Evolutionary conservation across 2,888 invertebrate species (phyloP).

Genomic region (Lepidochrysops patricia): DNA sequence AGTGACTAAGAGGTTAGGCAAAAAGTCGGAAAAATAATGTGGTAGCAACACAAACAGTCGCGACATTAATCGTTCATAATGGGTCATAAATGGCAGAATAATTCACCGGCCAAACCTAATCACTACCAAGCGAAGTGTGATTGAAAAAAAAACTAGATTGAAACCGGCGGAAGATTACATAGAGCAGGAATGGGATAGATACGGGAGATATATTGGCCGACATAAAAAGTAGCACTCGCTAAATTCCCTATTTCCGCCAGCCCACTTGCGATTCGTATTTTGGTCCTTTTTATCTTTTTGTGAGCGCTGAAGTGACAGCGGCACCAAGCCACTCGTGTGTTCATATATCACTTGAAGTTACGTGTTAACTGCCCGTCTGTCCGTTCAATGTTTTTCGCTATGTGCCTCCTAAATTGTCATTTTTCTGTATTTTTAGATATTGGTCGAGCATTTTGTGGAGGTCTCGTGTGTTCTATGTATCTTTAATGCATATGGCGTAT

Average conservation of each 20-base stretch:
- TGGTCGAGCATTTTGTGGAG: conserved; percentile 13
- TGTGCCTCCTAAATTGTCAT: conserved; percentile 31
- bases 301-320: conserved; percentile 65
- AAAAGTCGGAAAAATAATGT: background rate
- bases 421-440: conserved; percentile 33
- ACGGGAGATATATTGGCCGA: conserved; percentile 67
- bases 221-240: conserved; percentile 66
- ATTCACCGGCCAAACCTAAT: background rate
- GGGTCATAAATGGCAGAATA: background rate
- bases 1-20: background rate
- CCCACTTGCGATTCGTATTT: conserved; percentile 72
- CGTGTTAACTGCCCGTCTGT: conserved; percentile 66
- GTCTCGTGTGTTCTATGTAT: background rate
- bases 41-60: background rate
- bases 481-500: no score
- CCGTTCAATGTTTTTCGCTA: conserved; percentile 55
- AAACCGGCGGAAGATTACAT: conserved; percentile 65
- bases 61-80: background rate
- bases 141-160: conserved; percentile 42
- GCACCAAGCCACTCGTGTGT: conserved; percentile 68
- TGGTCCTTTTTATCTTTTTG: conserved; percentile 72
- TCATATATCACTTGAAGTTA: conserved; percentile 70
- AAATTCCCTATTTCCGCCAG: conserved; percentile 70
- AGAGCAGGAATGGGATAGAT: conserved; percentile 70
- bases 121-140: background rate